Conservation (phyloP, 2,113 vertebrate species). For the Elaphurus davidianus region DNA sequence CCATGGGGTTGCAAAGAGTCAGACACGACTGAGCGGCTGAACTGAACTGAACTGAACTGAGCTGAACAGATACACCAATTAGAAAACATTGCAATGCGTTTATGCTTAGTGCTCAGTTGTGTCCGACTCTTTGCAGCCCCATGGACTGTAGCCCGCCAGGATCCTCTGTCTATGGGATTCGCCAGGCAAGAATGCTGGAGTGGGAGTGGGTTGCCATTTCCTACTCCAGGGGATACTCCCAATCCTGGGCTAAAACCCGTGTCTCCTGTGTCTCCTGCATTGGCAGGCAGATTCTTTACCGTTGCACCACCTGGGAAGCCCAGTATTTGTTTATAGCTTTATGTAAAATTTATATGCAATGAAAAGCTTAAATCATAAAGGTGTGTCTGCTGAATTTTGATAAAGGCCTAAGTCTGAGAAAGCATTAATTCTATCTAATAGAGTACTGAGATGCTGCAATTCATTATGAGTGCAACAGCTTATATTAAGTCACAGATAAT, state of each 20-base stretch:
- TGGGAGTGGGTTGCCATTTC: background rate
- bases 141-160: background rate
- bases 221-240: background rate
- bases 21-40: background rate
- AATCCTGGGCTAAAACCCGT: background rate
- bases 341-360: background rate
- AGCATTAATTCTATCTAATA: background rate
- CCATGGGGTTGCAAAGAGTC: background rate
- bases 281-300: background rate
- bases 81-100: background rate
- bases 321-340: background rate
- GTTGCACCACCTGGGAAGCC: background rate
- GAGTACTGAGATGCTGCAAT: background rate
- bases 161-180: background rate
- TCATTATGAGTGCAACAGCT: background rate
- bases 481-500: constrained; percentile 5
- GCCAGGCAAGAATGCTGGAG: background rate
- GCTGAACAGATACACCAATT: background rate
- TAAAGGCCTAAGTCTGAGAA: background rate
- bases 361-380: background rate
- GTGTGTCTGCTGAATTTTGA: background rate
- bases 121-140: background rate
- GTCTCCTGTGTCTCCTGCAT: background rate
- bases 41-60: background rate
- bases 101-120: background rate